These are phyloP conservation scores for Diplazon laetatorius DNA, from an alignment of 2,888 invertebrate genomes.

Conservation along the genomic window DNA sequence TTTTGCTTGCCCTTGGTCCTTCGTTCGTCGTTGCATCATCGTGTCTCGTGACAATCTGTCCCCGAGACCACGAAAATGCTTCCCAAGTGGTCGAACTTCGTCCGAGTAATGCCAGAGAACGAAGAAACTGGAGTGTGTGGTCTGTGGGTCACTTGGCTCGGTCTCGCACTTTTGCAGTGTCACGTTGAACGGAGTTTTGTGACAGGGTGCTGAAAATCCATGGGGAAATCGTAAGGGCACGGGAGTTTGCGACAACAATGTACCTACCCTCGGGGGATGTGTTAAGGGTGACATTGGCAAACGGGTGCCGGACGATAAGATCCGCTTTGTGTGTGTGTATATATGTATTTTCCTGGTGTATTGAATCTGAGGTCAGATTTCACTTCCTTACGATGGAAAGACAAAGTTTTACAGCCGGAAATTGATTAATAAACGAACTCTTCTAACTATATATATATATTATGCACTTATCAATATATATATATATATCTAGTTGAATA, in stretches of 20 bases:
- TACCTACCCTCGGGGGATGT: neutral
- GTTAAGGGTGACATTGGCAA: neutral
- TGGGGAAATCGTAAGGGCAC: constrained; percentile 17
- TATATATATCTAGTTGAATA: too few species aligned
- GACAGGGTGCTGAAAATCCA: constrained; percentile 13
- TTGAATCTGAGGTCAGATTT: neutral
- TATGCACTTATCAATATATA: too few species aligned
- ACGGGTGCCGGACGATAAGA: neutral
- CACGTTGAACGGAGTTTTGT: neutral
- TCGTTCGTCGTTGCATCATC: neutral
- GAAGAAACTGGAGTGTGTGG: neutral
- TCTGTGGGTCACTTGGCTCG: neutral
- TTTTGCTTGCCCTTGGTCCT: constrained; percentile 19
- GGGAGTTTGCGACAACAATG: constrained; percentile 7
- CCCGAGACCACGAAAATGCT: constrained; percentile 23
- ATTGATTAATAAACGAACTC: constrained; percentile 35
- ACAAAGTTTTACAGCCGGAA: constrained; percentile 10
- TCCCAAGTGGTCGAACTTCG: constrained; percentile 9
- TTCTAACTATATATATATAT: too few species aligned
- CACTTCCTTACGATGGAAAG: neutral
- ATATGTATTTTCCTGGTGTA: neutral
- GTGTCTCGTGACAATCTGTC: neutral
- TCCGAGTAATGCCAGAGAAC: neutral
- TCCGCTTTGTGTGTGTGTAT: neutral
- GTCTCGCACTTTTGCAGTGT: constrained; percentile 4